A percentile compares a stretch with the other conserved stretches of the same genome.
These are phyloP conservation scores for Phyllostomus hastatus DNA, from an alignment of 2,113 vertebrate genomes.

Conservation along the genomic window DNA sequence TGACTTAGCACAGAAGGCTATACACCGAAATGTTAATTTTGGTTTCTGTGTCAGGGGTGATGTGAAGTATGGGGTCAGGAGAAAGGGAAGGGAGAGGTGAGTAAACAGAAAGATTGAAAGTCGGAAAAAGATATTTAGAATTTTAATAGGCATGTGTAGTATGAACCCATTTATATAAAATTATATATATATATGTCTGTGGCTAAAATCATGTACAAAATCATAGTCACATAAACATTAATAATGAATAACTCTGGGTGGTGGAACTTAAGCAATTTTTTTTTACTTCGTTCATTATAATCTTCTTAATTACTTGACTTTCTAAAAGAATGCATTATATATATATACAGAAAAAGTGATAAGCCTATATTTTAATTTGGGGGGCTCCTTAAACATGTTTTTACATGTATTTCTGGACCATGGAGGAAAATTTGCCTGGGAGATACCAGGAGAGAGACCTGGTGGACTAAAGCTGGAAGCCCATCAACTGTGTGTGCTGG, in stretches of 20 bases:
- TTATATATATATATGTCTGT: not conserved
- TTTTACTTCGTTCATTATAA: not conserved
- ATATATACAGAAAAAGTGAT: not conserved
- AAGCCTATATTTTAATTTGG: not conserved
- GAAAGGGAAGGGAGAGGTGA: not conserved
- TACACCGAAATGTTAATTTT: not conserved
- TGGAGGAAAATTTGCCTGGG: not conserved
- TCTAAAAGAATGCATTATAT: constrained; percentile 9
- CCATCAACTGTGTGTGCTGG: not conserved
- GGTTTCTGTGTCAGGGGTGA: not conserved
- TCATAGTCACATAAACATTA: not conserved
- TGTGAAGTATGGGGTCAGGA: not conserved
- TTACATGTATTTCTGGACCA: not conserved
- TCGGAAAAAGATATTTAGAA: not conserved
- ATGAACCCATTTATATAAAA: not conserved
- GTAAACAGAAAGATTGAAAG: not conserved
- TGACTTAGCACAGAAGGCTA: not conserved
- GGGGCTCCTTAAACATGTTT: not conserved
- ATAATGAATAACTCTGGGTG: not conserved
- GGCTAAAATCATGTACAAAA: not conserved
- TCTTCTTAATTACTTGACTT: not conserved
- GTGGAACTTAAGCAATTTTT: not conserved
- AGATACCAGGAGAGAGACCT: not conserved
- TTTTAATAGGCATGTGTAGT: not conserved
- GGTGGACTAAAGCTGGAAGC: not conserved